Evolutionary conservation across 1,140 invertebrate genomes (phyloP).

Genomic region (Bradysia coprophila): DNA sequence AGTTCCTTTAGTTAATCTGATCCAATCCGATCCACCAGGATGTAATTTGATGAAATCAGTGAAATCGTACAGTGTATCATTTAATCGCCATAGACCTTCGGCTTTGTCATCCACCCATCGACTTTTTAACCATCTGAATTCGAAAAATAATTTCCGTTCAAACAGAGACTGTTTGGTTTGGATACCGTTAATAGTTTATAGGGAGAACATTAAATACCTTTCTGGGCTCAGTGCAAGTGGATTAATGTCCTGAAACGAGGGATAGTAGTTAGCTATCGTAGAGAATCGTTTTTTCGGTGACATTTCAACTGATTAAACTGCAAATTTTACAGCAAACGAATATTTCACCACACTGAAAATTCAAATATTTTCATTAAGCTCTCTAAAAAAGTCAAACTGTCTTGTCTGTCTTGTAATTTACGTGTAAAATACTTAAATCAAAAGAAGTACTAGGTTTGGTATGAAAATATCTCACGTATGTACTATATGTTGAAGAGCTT

Average conservation of each 20-base stretch:
- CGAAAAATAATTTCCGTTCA: background rate
- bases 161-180: background rate
- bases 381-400: too few relatives aligned
- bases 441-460: too few relatives aligned
- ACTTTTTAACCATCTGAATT: conserved; percentile 29
- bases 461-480: too few relatives aligned
- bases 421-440: too few relatives aligned
- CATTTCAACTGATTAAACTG: too few relatives aligned
- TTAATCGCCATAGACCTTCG: conserved; percentile 46
- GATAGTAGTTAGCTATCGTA: background rate
- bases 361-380: too few relatives aligned
- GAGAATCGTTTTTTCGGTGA: conserved; percentile 1
- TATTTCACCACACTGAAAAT: too few relatives aligned
- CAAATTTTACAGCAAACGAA: too few relatives aligned
- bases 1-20: conserved; percentile 39
- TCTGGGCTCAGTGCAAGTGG: background rate
- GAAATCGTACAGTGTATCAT: conserved; percentile 47
- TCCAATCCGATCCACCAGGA: conserved; percentile 49
- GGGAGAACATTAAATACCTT: background rate
- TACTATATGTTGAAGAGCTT: too few relatives aligned
- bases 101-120: conserved; percentile 39
- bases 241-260: background rate
- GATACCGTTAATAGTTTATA: background rate
- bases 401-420: too few relatives aligned
- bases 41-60: conserved; percentile 36